phyloP scores from a whole-genome alignment of 2,888 invertebrate species.

The Eupithecia abbreviata region DNA sequence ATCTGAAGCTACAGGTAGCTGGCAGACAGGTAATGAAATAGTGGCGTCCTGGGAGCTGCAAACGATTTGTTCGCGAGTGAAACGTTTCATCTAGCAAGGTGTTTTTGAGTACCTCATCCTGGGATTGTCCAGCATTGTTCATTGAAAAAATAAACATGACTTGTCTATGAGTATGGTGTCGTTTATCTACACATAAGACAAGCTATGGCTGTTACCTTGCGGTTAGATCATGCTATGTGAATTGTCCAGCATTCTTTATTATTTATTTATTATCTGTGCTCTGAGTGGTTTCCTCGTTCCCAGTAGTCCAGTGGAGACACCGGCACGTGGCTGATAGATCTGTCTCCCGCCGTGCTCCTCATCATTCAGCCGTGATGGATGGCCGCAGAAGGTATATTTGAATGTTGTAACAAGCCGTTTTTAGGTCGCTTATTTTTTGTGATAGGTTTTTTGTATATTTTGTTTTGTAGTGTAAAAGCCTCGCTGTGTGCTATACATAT shows the following conservation, averaged over 20 bases:
- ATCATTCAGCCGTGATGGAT: slow-evolving; percentile 4
- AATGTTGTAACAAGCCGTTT: background rate
- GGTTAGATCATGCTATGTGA: no score
- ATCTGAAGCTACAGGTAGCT: slow-evolving; percentile 2
- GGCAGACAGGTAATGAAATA: background rate
- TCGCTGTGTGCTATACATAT: no score
- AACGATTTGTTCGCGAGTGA: background rate
- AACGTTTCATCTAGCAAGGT: background rate
- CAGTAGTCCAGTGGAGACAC: slow-evolving; percentile 1
- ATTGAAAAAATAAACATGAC: no score
- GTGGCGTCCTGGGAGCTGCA: background rate
- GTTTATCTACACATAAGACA: no score
- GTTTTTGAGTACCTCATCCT: background rate
- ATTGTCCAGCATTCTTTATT: no score
- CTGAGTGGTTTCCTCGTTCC: background rate
- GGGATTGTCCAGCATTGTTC: no score
- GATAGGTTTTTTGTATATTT: background rate
- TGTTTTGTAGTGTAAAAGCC: background rate
- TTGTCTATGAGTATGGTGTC: no score
- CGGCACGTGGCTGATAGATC: background rate
- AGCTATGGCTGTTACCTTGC: no score
- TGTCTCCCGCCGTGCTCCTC: background rate
- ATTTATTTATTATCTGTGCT: no score
- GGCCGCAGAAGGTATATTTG: background rate
- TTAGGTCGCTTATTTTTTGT: background rate